Percentiles rank a stretch among this genome's conserved stretches.
Conservation (phyloP, 1,140 invertebrate genomes). For the Zaprionus nigranus region DNA sequence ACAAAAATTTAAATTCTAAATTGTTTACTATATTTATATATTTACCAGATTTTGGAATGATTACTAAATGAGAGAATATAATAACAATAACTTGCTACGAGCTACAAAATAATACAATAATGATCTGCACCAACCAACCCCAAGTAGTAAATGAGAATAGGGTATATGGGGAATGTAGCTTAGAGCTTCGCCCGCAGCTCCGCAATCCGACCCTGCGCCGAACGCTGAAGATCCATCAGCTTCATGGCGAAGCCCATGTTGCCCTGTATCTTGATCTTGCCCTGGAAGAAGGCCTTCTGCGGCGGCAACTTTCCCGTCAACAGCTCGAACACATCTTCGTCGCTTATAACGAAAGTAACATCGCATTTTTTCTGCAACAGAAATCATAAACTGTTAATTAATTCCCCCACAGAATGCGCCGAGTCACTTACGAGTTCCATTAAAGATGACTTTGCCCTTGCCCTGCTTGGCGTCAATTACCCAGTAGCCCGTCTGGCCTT, state of each 20-base stretch:
- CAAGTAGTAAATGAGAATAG: constrained; percentile 26
- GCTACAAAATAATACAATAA: constrained; percentile 53
- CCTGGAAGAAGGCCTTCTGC: constrained; percentile 99
- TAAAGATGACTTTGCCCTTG: constrained; percentile 92
- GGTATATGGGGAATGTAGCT: constrained; percentile 54
- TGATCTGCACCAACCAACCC: too few relatives aligned
- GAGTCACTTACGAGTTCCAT: constrained; percentile 88
- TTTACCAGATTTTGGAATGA: background rate
- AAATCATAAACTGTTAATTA: background rate
- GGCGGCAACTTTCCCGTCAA: constrained; percentile 96
- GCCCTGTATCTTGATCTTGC: constrained; percentile 93
- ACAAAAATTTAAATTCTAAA: constrained; percentile 47
- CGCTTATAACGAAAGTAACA: constrained; percentile 94
- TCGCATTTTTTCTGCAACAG: constrained; percentile 93
- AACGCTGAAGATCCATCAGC: constrained; percentile 92
- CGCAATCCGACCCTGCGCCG: constrained; percentile 90
- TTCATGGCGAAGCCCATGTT: constrained; percentile 99
- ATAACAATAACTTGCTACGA: constrained; percentile 42
- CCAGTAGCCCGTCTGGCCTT: constrained; percentile 93
- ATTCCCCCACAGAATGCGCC: background rate
- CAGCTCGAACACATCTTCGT: constrained; percentile 93
- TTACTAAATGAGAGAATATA: constrained; percentile 1
- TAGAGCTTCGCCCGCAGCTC: constrained; percentile 91
- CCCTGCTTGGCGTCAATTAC: constrained; percentile 95
- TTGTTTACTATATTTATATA: constrained; percentile 7